phyloP scores from a whole-genome alignment of 2,888 invertebrate genomes.

The Chrysolina oricalcia region DNA sequence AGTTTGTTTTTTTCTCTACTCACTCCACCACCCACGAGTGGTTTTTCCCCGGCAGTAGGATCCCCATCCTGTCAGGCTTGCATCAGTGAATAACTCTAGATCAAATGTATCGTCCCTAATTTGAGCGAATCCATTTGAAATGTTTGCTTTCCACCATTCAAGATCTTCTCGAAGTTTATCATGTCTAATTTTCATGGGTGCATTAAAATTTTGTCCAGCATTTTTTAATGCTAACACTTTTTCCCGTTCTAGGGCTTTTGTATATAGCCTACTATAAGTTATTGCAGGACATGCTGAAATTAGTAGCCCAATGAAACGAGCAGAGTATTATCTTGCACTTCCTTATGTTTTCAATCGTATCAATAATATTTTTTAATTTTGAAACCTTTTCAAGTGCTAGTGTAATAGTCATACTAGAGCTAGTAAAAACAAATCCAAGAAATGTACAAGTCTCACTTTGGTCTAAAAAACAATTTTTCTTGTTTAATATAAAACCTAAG shows the following conservation, averaged over 20 bases:
- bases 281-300: conserved; percentile 59
- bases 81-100: conserved; percentile 45
- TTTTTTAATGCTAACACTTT: conserved; percentile 44
- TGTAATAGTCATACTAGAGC: background rate
- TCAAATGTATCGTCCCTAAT: conserved; percentile 29
- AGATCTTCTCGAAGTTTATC: conserved; percentile 19
- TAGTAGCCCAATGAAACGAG: conserved; percentile 50
- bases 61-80: conserved; percentile 25
- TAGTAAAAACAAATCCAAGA: conserved; percentile 30
- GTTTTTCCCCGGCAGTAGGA: conserved; percentile 2
- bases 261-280: conserved; percentile 60
- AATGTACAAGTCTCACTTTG: too few species aligned
- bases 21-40: conserved; percentile 29
- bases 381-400: conserved; percentile 30
- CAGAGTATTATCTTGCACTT: conserved; percentile 33
- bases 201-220: conserved; percentile 25
- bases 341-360: background rate
- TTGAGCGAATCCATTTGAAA: too few species aligned
- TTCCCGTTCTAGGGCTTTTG: conserved; percentile 53
- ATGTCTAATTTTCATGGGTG: conserved; percentile 17
- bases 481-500: conserved; percentile 37
- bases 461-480: too few species aligned
- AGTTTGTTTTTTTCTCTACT: background rate
- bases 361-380: conserved; percentile 19
- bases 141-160: conserved; percentile 38